Evolutionary conservation across 2,113 vertebrate species (phyloP).

Genomic region (Archocentrus centrarchus): DNA sequence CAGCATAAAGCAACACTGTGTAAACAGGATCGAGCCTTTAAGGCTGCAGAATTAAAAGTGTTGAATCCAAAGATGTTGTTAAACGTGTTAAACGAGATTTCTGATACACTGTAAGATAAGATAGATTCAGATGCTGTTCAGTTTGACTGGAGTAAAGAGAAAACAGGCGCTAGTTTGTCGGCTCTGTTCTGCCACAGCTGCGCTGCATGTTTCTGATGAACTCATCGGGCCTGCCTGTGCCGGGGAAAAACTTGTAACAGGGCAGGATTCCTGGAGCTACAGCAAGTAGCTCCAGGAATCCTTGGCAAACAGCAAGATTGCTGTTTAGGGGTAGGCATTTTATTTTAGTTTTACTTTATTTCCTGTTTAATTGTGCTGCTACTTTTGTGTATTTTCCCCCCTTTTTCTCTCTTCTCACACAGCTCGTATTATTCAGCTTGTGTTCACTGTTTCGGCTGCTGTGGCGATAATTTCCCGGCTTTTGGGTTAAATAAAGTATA

Average conservation of each 20-base stretch:
- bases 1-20: background rate
- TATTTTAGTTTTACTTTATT: background rate
- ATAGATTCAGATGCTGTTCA: background rate
- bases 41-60: background rate
- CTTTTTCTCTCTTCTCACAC: too few relatives aligned
- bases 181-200: background rate
- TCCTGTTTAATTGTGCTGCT: too few relatives aligned
- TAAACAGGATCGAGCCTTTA: background rate
- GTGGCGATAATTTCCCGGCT: too few relatives aligned
- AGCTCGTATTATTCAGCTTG: too few relatives aligned
- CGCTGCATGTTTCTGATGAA: background rate
- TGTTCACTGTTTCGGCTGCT: too few relatives aligned
- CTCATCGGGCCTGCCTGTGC: background rate
- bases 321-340: background rate
- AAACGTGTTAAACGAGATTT: background rate
- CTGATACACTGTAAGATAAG: too few relatives aligned
- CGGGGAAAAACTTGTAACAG: too few relatives aligned
- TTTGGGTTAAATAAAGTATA: too few relatives aligned
- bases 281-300: background rate
- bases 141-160: background rate
- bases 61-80: slow-evolving; percentile 6
- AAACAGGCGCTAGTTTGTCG: background rate
- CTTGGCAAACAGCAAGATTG: too few relatives aligned
- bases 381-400: too few relatives aligned
- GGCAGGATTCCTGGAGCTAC: too few relatives aligned